These are phyloP conservation scores for Callaeas wilsoni DNA, from an alignment of 2,113 vertebrate species.

Conservation along the genomic window DNA sequence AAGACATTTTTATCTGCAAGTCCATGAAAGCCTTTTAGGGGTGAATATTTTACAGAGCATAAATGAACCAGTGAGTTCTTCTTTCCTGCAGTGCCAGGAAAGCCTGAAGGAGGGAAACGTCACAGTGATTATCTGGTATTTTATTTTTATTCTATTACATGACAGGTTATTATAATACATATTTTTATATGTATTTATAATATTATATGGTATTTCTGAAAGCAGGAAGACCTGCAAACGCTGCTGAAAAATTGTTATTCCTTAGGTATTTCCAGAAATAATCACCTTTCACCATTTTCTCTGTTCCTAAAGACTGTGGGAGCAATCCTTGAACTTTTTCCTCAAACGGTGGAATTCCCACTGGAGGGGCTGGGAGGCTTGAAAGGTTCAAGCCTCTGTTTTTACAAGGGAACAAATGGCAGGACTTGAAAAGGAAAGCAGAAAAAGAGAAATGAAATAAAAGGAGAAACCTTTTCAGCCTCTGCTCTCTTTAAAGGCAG, in stretches of 20 bases:
- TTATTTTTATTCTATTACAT: background rate
- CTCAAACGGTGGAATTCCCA: background rate
- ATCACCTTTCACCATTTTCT: background rate
- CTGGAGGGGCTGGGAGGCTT: background rate
- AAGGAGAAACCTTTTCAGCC: background rate
- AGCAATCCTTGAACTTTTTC: slow-evolving; percentile 10
- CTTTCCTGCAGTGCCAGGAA: background rate
- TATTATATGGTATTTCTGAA: background rate
- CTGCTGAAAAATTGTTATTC: background rate
- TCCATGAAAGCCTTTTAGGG: background rate
- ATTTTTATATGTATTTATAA: background rate
- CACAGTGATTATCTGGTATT: background rate
- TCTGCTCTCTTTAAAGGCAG: background rate
- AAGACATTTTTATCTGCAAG: background rate
- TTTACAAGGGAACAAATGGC: slow-evolving; percentile 42
- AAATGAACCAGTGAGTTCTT: background rate
- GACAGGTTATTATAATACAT: background rate
- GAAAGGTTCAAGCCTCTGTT: background rate
- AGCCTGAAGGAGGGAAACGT: background rate
- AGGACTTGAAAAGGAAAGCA: background rate
- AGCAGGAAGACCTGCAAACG: background rate
- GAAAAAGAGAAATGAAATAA: background rate
- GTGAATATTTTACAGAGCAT: background rate
- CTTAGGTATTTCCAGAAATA: background rate
- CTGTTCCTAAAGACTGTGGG: background rate